Conservation (phyloP, 2,888 invertebrate genomes). For the Xestoiulus laeticollis region DNA sequence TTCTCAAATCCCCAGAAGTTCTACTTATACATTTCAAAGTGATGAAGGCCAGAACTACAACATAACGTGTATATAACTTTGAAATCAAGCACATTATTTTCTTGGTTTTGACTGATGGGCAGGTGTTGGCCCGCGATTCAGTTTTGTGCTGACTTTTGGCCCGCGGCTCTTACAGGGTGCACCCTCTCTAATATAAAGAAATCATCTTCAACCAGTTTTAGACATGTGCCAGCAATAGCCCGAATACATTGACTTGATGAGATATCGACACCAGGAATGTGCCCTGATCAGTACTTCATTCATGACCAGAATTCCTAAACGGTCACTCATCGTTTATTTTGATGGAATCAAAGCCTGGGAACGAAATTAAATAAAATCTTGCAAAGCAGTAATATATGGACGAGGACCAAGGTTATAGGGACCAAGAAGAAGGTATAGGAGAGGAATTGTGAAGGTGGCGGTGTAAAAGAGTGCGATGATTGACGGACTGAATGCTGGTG, state of each 20-base stretch:
- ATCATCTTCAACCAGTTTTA: not conserved
- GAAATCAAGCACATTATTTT: too few species aligned
- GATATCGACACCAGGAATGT: not conserved
- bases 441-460: constrained; percentile 9
- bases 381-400: not conserved
- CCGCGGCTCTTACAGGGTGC: too few species aligned
- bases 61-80: too few species aligned
- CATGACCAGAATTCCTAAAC: not conserved
- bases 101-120: too few species aligned
- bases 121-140: too few species aligned
- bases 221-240: not conserved
- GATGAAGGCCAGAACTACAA: too few species aligned
- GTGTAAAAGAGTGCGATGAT: constrained; percentile 27
- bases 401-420: constrained; percentile 13
- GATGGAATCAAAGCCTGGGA: not conserved
- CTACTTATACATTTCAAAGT: too few species aligned
- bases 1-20: too few species aligned
- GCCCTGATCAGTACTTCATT: not conserved
- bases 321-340: not conserved
- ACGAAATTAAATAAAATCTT: not conserved
- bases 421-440: not conserved
- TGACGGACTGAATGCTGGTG: constrained; percentile 29
- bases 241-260: not conserved
- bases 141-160: too few species aligned
- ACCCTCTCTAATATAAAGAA: too few species aligned